These are phyloP conservation scores for Amblyopsis rosae DNA, from an alignment of 2,113 vertebrate genomes.

Conservation along the genomic window DNA sequence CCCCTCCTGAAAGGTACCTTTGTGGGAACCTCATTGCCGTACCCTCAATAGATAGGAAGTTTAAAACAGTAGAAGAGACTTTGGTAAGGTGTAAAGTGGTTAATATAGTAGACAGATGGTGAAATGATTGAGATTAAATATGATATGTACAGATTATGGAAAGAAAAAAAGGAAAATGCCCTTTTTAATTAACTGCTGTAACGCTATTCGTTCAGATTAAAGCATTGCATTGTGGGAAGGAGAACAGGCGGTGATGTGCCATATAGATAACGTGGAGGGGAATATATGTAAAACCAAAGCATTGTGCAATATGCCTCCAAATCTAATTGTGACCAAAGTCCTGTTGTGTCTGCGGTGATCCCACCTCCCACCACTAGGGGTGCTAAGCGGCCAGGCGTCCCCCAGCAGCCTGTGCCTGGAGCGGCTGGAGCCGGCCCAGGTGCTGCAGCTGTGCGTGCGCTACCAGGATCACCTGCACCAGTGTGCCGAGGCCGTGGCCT, in stretches of 20 bases:
- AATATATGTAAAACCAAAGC: too few relatives aligned
- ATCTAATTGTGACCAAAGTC: neutral
- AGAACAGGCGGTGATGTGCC: too few relatives aligned
- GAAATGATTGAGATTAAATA: too few relatives aligned
- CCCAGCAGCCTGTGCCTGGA: conserved; percentile 86
- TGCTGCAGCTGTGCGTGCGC: conserved; percentile 90
- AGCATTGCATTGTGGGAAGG: neutral
- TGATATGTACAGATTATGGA: too few relatives aligned
- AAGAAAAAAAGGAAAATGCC: too few relatives aligned
- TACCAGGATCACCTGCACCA: conserved; percentile 97
- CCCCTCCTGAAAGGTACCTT: conserved; percentile 91
- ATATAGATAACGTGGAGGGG: too few relatives aligned
- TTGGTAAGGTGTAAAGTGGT: too few relatives aligned
- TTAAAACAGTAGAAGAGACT: too few relatives aligned
- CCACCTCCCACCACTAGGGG: conserved; percentile 71
- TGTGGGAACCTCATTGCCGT: neutral
- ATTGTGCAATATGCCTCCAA: too few relatives aligned
- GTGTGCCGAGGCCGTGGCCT: conserved; percentile 94
- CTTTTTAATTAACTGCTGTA: too few relatives aligned
- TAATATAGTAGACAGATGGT: too few relatives aligned
- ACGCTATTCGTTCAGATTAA: neutral
- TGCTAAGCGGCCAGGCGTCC: conserved; percentile 92
- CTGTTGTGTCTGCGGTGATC: neutral
- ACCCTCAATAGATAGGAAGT: too few relatives aligned
- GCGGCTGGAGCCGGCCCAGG: conserved; percentile 88